Conservation (phyloP, 1,140 invertebrate genomes). For the Brachionus rubens region DNA sequence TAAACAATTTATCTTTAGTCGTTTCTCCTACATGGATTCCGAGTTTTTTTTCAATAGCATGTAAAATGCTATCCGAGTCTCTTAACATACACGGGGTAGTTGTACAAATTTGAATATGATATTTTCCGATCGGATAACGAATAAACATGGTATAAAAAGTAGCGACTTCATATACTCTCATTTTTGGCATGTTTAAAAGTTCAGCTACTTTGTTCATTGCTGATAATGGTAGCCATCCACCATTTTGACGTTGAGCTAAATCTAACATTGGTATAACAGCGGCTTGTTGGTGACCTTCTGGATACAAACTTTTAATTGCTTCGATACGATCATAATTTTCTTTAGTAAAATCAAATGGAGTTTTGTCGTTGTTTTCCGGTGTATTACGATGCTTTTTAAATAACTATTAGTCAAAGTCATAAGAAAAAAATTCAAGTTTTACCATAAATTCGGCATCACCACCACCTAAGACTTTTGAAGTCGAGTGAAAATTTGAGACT, state of each 20-base stretch:
- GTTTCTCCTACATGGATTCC: conserved; percentile 81
- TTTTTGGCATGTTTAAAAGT: conserved; percentile 74
- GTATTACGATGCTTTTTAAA: conserved; percentile 82
- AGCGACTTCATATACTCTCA: conserved; percentile 99
- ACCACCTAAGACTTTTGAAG: not conserved
- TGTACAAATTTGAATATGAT: conserved; percentile 93
- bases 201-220: conserved; percentile 83
- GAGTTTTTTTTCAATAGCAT: conserved; percentile 76
- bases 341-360: conserved; percentile 83
- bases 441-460: conserved; percentile 42
- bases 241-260: conserved; percentile 89
- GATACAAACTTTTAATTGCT: conserved; percentile 87
- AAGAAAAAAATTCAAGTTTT: too few relatives aligned
- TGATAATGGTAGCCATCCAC: conserved; percentile 91
- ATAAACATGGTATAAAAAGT: conserved; percentile 99
- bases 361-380: conserved; percentile 81
- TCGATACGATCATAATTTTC: conserved; percentile 77
- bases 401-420: too few relatives aligned
- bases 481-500: not conserved
- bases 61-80: conserved; percentile 84
- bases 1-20: conserved; percentile 84
- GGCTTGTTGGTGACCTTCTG: conserved; percentile 88
- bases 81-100: conserved; percentile 97
- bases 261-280: conserved; percentile 95
- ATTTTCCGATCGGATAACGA: conserved; percentile 88